Base-by-base conservation (phyloP, 2,113 vertebrate species). In the Potamarius usumacintae region DNA sequence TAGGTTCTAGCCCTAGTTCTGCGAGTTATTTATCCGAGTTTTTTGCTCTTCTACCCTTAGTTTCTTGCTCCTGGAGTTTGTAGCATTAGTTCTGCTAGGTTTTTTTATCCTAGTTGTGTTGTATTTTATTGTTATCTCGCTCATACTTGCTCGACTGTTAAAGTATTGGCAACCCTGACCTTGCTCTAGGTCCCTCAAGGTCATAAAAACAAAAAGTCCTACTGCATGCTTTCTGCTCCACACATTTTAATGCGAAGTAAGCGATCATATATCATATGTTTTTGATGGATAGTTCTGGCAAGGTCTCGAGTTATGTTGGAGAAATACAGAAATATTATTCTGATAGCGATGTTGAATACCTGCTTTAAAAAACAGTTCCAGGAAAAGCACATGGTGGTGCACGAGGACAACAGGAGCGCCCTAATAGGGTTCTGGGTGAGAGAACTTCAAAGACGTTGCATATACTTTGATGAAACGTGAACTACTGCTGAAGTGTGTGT, bases 401-500 rank as follows among this genome's bases (percentile, higher is more conserved):
- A 15, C 12, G 1, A 3, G 42, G 20, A 79, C 77, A 30, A 79
- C 25, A 34, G 22, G 5, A 81, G 30, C 34, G 48, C 22, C 18
- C 69, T 83, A 57, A 85, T 62, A 50, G 52, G 77, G 86, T 78
- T 89, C 69, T 62, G 69, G 77, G 52, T 84, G 69, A 87, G 84
- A 79, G 76, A 62, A 86, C 84, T 82, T 91, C 88, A 89, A 88
- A 89, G 86, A 78, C 60, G 30, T 55, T 62, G 14, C 55, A 48
- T 67, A 30, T 78, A 34, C 87, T 91, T 88, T 88, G 88, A 89
- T 87, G 82, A 86, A 84, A 76, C 6, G 20, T 55, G 69, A 90
- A 84, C 84, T 86, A 53, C 65, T 85, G 65, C 81, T 87, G 53
- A 53, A 67, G 20, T 86, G 42, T 55, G 22, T 72, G 52, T 71